Conservation (phyloP, 2,888 invertebrate species). For the Ephialtes manifestator region DNA sequence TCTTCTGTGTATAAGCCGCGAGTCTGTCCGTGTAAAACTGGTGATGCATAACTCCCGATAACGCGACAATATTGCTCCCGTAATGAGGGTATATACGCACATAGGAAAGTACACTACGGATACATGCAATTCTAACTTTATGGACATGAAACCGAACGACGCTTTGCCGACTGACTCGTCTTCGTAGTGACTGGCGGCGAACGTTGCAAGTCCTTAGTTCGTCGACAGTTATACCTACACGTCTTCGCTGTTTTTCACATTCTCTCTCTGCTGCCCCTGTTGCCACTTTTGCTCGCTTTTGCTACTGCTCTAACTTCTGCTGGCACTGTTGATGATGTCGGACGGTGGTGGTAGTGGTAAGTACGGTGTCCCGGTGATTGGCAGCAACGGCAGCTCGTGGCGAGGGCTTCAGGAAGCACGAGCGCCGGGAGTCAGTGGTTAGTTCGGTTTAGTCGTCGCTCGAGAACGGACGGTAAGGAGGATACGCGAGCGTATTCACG, state of each 20-base stretch:
- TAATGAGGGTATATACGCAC: not conserved
- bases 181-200: not conserved
- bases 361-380: conserved; percentile 55
- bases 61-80: not conserved
- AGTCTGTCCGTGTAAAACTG: not conserved
- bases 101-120: not conserved
- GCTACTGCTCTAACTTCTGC: conserved; percentile 6
- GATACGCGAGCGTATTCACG: not conserved
- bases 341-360: conserved; percentile 31
- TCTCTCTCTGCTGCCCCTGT: not conserved
- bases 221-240: not conserved
- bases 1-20: not conserved
- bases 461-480: conserved; percentile 59
- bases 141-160: not conserved
- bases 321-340: not conserved
- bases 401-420: conserved; percentile 32
- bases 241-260: not conserved
- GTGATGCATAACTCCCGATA: not conserved
- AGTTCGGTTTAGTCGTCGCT: conserved; percentile 55
- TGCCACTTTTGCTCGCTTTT: conserved; percentile 6
- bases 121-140: not conserved
- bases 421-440: conserved; percentile 8
- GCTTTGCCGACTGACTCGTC: not conserved
- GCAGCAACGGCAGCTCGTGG: conserved; percentile 24
- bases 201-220: not conserved